phyloP scores from a whole-genome alignment of 2,797 vertebrate genomes.

The Sarcoramphus papa region DNA sequence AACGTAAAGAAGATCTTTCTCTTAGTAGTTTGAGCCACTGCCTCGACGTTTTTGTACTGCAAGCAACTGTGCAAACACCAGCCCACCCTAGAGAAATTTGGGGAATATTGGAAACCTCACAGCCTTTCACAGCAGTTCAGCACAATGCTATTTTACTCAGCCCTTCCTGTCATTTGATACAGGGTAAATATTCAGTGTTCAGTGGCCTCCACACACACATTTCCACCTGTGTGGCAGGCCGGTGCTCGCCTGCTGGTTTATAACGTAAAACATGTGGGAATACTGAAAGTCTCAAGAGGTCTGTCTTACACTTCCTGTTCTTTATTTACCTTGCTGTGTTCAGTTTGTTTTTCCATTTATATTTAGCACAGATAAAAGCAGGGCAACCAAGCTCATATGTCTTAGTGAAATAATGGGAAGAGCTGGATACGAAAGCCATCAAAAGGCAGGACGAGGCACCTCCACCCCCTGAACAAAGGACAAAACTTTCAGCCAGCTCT shows the following conservation, averaged over 20 bases:
- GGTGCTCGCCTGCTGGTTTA: slow-evolving; percentile 8
- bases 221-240: slow-evolving; percentile 63
- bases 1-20: background rate
- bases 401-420: slow-evolving; percentile 44
- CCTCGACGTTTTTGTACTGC: background rate
- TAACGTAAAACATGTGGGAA: slow-evolving; percentile 61
- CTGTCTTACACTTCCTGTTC: slow-evolving; percentile 58
- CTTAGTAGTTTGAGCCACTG: background rate
- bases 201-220: slow-evolving; percentile 14
- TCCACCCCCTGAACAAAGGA: background rate
- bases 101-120: background rate
- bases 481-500: slow-evolving; percentile 31
- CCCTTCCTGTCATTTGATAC: slow-evolving; percentile 54
- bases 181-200: slow-evolving; percentile 49
- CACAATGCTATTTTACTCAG: slow-evolving; percentile 26
- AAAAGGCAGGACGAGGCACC: slow-evolving; percentile 31
- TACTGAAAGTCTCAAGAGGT: slow-evolving; percentile 43
- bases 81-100: slow-evolving; percentile 48
- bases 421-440: background rate
- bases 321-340: slow-evolving; percentile 61
- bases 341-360: slow-evolving; percentile 64
- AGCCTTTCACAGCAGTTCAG: background rate
- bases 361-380: slow-evolving; percentile 57
- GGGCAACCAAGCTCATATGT: slow-evolving; percentile 25
- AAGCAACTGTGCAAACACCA: slow-evolving; percentile 21